Evolutionary conservation across 2,113 vertebrate species (phyloP), one percentile per base, ranked within the genome.

Genomic region (Aptenodytes forsteri): DNA sequence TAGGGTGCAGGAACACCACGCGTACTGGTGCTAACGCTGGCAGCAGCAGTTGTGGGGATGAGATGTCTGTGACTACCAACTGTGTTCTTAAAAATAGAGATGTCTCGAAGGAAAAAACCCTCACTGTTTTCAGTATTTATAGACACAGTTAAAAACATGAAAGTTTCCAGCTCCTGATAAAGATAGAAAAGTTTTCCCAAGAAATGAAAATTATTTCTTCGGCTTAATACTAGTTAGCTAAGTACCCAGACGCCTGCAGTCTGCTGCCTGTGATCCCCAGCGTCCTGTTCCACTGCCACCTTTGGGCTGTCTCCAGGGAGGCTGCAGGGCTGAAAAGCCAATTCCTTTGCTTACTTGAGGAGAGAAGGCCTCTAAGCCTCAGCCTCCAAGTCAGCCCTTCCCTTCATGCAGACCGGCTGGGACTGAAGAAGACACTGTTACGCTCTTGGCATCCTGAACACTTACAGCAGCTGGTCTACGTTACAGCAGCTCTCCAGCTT

Each of bases 1-100:
- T 17, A 4, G 38, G 26, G 46, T 62, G 36, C 59, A 11, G 69
- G 34, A 76, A 29, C 26, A 36, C 27, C 16, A 6, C 4, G 8
- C 10, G 47, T 20, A 6, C 62, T 34, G 23, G 26, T 61, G 82
- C 69, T 85, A 3, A 34, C 1, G n/a, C 71, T 36, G 47, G 58
- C 11, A 0, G 17, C 76, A 52, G 76, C 91, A 47, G 27, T 70
- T 29, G 55, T 30, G 69, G 44, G 42, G 34, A 69, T 46, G 90
- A 81, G 72, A 70, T 55, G 88, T 47, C 59, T 73, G 62, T 69
- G 79, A 79, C 78, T 71, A 34, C 88, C 56, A 79, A n/a, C 77
- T 27, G 50, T 5, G 7, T 66, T 83, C 80, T 76, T 95, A 90
- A 95, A 96, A 96, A 95, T 79, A 90, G 81, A 94, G 65, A 75